These are phyloP conservation scores for Sebastes itinus DNA, from an alignment of 2,797 vertebrate genomes.

Conservation along the genomic window DNA sequence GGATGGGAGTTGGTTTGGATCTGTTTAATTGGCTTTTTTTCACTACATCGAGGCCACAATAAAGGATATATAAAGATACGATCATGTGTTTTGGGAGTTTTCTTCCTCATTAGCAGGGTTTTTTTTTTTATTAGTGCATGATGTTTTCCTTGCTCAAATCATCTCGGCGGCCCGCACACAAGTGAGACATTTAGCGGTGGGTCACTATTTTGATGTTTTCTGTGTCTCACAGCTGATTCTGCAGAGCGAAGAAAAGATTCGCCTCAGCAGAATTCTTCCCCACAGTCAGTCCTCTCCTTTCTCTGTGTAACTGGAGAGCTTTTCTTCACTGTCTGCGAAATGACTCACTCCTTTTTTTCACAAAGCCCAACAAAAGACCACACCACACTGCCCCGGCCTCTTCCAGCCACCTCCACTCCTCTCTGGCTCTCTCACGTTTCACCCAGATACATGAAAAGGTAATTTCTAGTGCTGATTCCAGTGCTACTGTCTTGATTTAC, in stretches of 20 bases:
- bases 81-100: neutral
- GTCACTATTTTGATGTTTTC: conserved; percentile 46
- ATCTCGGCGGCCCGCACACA: neutral
- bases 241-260: conserved; percentile 65
- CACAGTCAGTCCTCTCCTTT: conserved; percentile 56
- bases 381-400: conserved; percentile 48
- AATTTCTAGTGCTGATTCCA: neutral
- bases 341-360: conserved; percentile 64
- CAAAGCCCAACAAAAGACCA: conserved; percentile 69
- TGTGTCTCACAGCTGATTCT: conserved; percentile 77
- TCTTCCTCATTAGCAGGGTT: neutral
- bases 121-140: neutral
- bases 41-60: neutral
- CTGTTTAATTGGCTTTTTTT: conserved; percentile 12
- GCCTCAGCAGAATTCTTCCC: conserved; percentile 77
- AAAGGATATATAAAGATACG: neutral
- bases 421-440: conserved; percentile 43
- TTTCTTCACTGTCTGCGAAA: conserved; percentile 74
- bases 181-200: conserved; percentile 25
- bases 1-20: conserved; percentile 36
- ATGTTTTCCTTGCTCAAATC: neutral
- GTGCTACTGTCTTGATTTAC: neutral
- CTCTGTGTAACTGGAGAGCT: conserved; percentile 72
- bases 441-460: conserved; percentile 46
- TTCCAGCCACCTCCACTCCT: conserved; percentile 12